Evolutionary conservation across 2,888 invertebrate genomes (phyloP).

Genomic region (Epiblema foenella): DNA sequence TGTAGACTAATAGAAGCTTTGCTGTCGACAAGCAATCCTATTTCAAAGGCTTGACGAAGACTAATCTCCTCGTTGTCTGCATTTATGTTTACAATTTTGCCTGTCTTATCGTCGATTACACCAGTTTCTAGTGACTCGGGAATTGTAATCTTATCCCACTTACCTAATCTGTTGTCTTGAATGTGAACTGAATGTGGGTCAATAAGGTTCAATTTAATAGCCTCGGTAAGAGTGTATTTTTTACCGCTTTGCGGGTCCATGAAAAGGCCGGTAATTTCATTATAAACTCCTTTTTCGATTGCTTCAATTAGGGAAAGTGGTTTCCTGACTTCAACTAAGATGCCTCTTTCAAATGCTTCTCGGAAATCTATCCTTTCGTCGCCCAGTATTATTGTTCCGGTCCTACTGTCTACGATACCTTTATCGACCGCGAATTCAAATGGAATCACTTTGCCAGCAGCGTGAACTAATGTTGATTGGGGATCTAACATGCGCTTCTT

Average conservation of each 20-base stretch:
- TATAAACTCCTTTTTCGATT: constrained; percentile 91
- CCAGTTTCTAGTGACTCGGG: constrained; percentile 91
- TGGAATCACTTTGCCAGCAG: constrained; percentile 91
- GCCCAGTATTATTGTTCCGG: constrained; percentile 87
- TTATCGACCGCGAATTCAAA: constrained; percentile 93
- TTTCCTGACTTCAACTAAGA: constrained; percentile 91
- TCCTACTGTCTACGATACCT: constrained; percentile 90
- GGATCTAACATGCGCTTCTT: constrained; percentile 93
- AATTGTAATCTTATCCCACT: constrained; percentile 91
- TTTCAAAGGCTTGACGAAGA: constrained; percentile 90
- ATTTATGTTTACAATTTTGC: constrained; percentile 89
- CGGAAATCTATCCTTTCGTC: constrained; percentile 90
- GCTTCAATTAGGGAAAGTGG: constrained; percentile 93
- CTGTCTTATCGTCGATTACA: constrained; percentile 89
- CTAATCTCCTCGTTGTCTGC: constrained; percentile 88
- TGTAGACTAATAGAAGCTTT: constrained; percentile 93
- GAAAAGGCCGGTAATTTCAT: constrained; percentile 91
- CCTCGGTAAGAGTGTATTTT: constrained; percentile 91
- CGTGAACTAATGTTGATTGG: constrained; percentile 93
- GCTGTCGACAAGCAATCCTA: constrained; percentile 91
- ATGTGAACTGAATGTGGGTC: constrained; percentile 94
- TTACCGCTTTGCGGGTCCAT: constrained; percentile 92
- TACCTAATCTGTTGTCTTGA: constrained; percentile 90
- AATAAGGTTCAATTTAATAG: constrained; percentile 91
- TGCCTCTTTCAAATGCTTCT: constrained; percentile 93